Evolutionary conservation across 2,113 vertebrate species (phyloP).

Genomic region (Cariama cristata): DNA sequence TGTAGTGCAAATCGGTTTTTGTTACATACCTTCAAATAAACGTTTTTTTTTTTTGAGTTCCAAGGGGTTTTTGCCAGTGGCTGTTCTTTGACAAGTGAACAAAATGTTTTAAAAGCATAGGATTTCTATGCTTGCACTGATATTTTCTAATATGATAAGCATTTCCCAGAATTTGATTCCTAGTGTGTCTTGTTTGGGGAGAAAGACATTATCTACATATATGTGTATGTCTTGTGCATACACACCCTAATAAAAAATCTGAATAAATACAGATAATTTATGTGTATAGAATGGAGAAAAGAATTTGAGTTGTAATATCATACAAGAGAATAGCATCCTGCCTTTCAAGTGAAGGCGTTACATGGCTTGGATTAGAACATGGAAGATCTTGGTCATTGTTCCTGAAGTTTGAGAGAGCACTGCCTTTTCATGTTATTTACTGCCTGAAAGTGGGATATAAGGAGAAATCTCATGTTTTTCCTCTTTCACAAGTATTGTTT

Average conservation of each 20-base stretch:
- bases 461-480: neutral
- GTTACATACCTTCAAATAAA: neutral
- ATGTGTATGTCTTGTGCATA: neutral
- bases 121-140: neutral
- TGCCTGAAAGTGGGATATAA: neutral
- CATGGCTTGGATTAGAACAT: neutral
- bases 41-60: neutral
- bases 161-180: neutral
- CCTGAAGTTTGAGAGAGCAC: neutral
- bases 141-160: neutral
- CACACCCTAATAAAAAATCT: neutral
- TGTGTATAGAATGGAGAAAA: neutral
- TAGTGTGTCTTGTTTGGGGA: fast-evolving
- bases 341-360: neutral
- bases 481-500: neutral
- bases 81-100: neutral
- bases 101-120: neutral
- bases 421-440: neutral
- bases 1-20: neutral
- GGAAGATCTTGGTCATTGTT: neutral
- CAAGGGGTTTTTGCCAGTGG: neutral
- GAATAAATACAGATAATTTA: neutral
- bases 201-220: neutral
- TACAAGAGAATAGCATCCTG: neutral
- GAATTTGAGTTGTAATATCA: neutral